Evolutionary conservation across 2,797 vertebrate species (phyloP), one percentile per base, ranked within the genome.

Genomic region (Oophaga sylvatica): DNA sequence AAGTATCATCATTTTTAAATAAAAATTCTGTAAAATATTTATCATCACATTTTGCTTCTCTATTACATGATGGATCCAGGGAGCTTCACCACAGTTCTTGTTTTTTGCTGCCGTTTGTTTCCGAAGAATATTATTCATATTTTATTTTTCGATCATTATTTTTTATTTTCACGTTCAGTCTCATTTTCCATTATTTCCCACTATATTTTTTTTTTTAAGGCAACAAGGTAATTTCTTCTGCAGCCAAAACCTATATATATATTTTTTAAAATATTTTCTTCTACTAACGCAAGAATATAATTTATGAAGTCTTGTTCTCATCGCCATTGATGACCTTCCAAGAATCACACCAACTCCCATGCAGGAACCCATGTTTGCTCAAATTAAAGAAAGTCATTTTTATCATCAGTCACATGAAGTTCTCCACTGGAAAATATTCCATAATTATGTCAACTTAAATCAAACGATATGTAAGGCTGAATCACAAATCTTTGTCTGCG

Each of bases 341-440:
- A 89, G 84, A 89, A 89, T 89, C 88, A 89, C 88, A 89, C 88
- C 80, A 86, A 62, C 84, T 83, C 79, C 87, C 29, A 76, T 82
- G 31, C 73, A 89, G 80, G 60, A 88, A 88, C 68, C 53, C 70
- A 59, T 88, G 87, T 88, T 88, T 88, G 87, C 77, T 84, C 87
- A 88, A 88, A 79, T 86, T 70, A 82, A 89, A 89, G 75, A 70
- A 78, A 82, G 35, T 41, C 71, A 56, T 83, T 89, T 41, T 89
- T 86, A 89, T 83, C 84, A 79, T 83, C 78, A 63, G 60, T 65
- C 71, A 71, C 67, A 63, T 83, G 84, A 89, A 80, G 60, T 82
- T 65, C 45, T 82, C 59, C 87, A 26, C 59, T 90, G 88, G 86
- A 92, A 90, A 90, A 90, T 81, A 88, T n/a, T 90, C 87, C 81